phyloP scores from a whole-genome alignment of 2,113 vertebrate species.

The Oncorhynchus gorbuscha region DNA sequence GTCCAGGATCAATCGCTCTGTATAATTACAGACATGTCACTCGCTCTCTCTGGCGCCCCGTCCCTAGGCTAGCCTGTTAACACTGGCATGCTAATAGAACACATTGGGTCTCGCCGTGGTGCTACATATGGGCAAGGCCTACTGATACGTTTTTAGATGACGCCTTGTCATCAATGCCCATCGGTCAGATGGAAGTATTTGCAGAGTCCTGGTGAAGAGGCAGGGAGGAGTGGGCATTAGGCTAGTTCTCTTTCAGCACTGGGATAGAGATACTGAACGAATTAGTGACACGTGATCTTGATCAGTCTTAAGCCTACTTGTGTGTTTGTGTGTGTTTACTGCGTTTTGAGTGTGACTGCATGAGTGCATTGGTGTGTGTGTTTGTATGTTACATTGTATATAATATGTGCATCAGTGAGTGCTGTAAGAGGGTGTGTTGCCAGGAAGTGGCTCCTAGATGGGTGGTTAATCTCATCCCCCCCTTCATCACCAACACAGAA shows the following conservation, averaged over 20 bases:
- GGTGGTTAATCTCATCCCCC: constrained; percentile 33
- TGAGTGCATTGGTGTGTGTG: not conserved
- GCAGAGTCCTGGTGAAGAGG: not conserved
- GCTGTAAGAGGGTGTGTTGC: constrained; percentile 2
- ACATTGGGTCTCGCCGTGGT: constrained; percentile 38
- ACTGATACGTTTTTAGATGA: not conserved
- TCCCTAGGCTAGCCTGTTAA: constrained; percentile 19
- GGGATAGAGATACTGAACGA: not conserved
- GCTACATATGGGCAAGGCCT: constrained; percentile 35
- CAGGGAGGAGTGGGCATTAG: not conserved
- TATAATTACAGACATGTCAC: not conserved
- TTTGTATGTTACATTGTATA: not conserved
- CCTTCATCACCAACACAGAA: not conserved
- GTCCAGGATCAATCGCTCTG: not conserved
- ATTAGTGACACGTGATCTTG: too few species aligned
- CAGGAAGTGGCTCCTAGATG: constrained; percentile 21
- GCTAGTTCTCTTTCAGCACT: not conserved
- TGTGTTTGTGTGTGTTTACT: not conserved
- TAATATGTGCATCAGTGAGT: not conserved
- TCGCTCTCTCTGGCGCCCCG: not conserved
- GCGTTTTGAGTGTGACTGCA: not conserved
- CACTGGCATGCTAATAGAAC: constrained; percentile 30
- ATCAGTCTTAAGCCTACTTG: too few species aligned
- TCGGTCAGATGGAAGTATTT: constrained; percentile 29
- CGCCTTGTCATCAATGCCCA: not conserved